Percentiles rank a stretch among this genome's conserved stretches.
phyloP scores from a whole-genome alignment of 1,140 invertebrate genomes.

The Venustaconcha ellipsiformis region DNA sequence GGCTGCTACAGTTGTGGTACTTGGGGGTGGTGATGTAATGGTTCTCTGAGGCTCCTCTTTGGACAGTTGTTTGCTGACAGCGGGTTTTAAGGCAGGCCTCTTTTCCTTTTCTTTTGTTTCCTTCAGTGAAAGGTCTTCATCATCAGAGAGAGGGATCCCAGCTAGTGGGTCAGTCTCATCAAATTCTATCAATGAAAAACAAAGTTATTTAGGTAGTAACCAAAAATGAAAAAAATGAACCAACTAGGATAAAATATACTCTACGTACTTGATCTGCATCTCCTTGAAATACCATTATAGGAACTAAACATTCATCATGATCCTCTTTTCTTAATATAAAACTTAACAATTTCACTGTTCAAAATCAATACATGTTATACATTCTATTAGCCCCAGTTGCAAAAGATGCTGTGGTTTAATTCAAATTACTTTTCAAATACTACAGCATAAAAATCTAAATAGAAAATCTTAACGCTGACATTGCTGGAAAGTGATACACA shows the following conservation, averaged over 20 bases:
- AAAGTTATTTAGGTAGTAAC: neutral
- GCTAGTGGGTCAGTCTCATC: conserved; percentile 64
- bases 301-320: neutral
- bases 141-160: conserved; percentile 51
- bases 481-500: too few species aligned
- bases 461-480: too few species aligned
- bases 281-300: neutral
- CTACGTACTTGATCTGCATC: neutral
- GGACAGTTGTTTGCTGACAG: neutral
- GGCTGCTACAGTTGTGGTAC: neutral
- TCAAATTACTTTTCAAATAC: too few species aligned
- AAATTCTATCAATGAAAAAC: conserved; percentile 49
- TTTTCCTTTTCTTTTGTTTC: neutral
- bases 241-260: neutral
- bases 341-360: neutral
- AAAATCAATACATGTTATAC: neutral
- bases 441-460: too few species aligned
- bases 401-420: too few species aligned
- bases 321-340: neutral
- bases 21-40: conserved; percentile 1
- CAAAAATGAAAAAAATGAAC: neutral
- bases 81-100: neutral
- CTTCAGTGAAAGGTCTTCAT: conserved; percentile 42
- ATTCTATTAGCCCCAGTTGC: too few species aligned
- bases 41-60: neutral